Conservation (phyloP, 2,113 vertebrate genomes). For the Macroglossus sobrinus region DNA sequence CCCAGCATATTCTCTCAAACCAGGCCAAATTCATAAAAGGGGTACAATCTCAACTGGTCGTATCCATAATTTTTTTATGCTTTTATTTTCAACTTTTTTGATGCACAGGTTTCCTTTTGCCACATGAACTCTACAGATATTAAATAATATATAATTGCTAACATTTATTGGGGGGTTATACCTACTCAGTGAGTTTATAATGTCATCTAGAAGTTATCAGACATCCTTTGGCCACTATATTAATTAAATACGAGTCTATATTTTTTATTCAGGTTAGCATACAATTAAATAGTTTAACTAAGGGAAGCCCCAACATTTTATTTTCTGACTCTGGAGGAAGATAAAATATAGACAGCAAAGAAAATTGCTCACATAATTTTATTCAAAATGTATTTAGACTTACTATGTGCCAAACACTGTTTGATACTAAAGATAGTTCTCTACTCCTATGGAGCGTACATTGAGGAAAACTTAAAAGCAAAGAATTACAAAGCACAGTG, state of each 20-base stretch:
- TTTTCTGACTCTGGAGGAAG: background rate
- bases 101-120: background rate
- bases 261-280: background rate
- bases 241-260: background rate
- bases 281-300: background rate
- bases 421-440: background rate
- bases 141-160: background rate
- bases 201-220: background rate
- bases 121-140: background rate
- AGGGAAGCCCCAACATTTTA: background rate
- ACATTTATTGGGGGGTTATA: background rate
- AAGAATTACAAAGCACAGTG: background rate
- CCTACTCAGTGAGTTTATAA: background rate
- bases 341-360: background rate
- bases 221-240: background rate
- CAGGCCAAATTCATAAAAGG: background rate
- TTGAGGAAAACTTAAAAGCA: background rate
- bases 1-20: background rate
- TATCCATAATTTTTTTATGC: background rate
- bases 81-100: background rate
- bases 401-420: background rate
- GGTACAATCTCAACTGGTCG: background rate
- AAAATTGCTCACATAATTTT: background rate
- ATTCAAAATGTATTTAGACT: background rate
- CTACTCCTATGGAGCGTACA: background rate